phyloP scores from a whole-genome alignment of 2,888 invertebrate species.

The Mantis religiosa region DNA sequence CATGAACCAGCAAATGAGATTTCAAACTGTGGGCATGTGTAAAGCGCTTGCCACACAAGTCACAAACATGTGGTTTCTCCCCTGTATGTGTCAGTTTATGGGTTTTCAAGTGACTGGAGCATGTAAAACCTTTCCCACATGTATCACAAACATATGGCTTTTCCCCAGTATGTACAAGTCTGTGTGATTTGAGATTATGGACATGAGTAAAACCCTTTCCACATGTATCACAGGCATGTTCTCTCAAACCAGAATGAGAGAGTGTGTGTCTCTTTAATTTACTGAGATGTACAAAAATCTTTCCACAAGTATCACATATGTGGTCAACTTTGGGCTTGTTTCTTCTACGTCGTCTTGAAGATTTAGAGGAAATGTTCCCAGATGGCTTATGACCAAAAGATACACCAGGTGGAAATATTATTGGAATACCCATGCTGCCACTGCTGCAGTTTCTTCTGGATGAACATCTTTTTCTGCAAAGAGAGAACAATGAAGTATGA shows the following conservation, averaged over 20 bases:
- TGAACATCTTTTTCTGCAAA: not conserved
- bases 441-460: not conserved
- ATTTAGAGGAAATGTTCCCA: not conserved
- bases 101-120: conserved; percentile 14
- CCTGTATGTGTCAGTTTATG: conserved; percentile 9
- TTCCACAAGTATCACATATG: not conserved
- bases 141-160: conserved; percentile 4
- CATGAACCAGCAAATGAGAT: not conserved
- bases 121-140: conserved; percentile 17
- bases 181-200: conserved; percentile 1
- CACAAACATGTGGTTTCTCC: conserved; percentile 7
- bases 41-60: not conserved
- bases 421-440: not conserved
- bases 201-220: not conserved
- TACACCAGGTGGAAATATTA: not conserved
- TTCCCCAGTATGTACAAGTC: conserved; percentile 2
- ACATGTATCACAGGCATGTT: not conserved
- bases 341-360: not conserved
- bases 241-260: not conserved
- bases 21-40: not conserved
- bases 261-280: not conserved
- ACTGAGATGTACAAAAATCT: not conserved
- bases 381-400: not conserved
- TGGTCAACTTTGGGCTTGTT: not conserved
- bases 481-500: no score